phyloP scores from a whole-genome alignment of 2,113 vertebrate genomes.

The Hyla sarda region DNA sequence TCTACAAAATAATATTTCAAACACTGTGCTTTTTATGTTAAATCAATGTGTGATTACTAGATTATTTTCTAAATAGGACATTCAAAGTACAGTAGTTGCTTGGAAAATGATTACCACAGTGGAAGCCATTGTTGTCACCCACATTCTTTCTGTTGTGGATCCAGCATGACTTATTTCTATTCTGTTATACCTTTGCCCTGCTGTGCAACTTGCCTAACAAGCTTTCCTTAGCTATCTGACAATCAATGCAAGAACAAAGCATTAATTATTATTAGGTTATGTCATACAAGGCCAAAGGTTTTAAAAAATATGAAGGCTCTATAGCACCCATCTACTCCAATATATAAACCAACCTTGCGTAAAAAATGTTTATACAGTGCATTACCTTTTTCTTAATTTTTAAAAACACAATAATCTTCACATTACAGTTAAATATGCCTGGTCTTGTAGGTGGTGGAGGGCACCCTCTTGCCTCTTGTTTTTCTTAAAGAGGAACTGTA shows the following conservation, averaged over 20 bases:
- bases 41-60: not conserved
- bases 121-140: conserved; percentile 19
- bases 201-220: not conserved
- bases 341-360: not conserved
- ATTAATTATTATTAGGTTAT: not conserved
- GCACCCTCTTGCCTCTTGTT: too few species aligned
- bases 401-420: not conserved
- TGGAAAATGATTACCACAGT: not conserved
- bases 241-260: not conserved
- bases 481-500: too few species aligned
- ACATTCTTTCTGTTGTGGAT: conserved; percentile 13
- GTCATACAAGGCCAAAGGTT: not conserved
- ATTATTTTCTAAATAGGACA: not conserved
- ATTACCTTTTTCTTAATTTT: not conserved
- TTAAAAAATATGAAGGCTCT: not conserved
- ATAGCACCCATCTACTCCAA: not conserved
- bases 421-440: too few species aligned
- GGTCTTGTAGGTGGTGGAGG: too few species aligned
- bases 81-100: not conserved
- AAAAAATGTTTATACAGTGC: not conserved
- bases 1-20: not conserved
- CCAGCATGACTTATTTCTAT: conserved; percentile 6
- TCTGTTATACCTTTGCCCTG: not conserved
- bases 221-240: not conserved
- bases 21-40: conserved; percentile 8